Base-by-base conservation (phyloP, 2,888 invertebrate species). In the Mythimna albipuncta region DNA sequence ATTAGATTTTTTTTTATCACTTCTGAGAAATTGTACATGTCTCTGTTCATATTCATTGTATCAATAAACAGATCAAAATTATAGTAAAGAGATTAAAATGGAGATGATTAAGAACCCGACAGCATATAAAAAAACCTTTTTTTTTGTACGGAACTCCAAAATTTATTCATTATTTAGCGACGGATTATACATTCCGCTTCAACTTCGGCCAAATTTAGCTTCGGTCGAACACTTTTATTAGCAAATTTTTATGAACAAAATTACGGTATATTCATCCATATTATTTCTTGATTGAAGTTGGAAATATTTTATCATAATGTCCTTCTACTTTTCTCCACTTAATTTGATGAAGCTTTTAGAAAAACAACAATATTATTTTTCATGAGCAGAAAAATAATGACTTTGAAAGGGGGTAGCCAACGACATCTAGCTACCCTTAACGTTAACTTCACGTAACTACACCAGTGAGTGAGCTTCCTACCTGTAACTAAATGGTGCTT, bases 81-180 rank as follows among this genome's bases (percentile, higher is more conserved):
- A 44, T 38, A 50, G 52, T 26, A 26, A 26, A 26, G 26, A 26
- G 26, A 26, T 26, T 2, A 26, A 26, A 26, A 26, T 26, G 26
- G 2, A 26, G 26, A 26, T 26, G 26, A 26, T 26, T 26, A 26
- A 26, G 26, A 26, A 65, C 57, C 38, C 9, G 38, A 38, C 38
- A 38, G 9, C 38, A 38, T 38, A 38, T 38, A 38, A 38, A 38
- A 47, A 47, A 66, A 63, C 58, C 32, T 58, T 81, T 77, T 26
- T 26, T 81, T 64, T 71, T 65, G 13, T 58, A 52, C 50, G 55
- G 55, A 82, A 65, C 59, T 63, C 72, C 44, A 77, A 79, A 79
- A 72, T 72, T 32, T 79, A 79, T 79, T 79, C 78, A 82, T 72
- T 68, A 82, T 69, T 79, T 72, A 82, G 63, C 72, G 72, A 61